Evolutionary conservation across 2,888 invertebrate genomes (phyloP), one percentile per base, ranked within the genome.

Genomic region (Drosophila neutralis): DNA sequence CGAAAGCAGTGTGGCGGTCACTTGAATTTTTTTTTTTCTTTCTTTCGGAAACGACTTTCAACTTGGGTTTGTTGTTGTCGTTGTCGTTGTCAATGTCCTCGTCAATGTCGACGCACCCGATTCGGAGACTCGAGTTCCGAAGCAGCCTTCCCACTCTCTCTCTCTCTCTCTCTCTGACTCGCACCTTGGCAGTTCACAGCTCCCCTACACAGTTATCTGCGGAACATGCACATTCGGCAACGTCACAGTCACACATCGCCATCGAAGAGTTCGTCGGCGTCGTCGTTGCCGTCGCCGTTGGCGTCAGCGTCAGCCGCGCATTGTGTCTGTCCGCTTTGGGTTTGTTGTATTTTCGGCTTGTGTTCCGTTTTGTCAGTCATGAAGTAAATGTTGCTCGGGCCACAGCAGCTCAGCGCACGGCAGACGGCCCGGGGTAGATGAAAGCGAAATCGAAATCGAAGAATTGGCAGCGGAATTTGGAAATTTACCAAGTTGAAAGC

Each of bases 311-410:
- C 45, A 15, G 60, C 66, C 57, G 64, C 82, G 66, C 65, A 87
- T 82, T 81, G 81, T 84, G 75, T 78, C 79, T 78, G 76, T 68
- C 70, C 59, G 66, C 62, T 68, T 67, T 62, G 42, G 45, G 57
- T 79, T 65, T 71, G 24, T 29, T 63, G 67, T 67, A 57, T 69
- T 62, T 66, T 82, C 77, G 77, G 53, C 29, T 72, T 68, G 48
- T 8, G 68, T 57, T 77, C 73, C 77, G 73, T 54, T 70, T 80
- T 54, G 56, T 89, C 78, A 90, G 91, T 91, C 83, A 83, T 82
- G 82, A 82, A 85, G 82, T 82, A 86, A 79, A 79, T 83, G 86
- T 82, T 86, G 89, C 82, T 89, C 82, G 86, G 78, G 84, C 79
- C 69, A 45, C 45, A 62, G 67, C 65, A 76, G 78, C 60, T 68